Evolutionary conservation across 2,797 vertebrate genomes (phyloP).

Genomic region (Pangasius sanitwongsei): DNA sequence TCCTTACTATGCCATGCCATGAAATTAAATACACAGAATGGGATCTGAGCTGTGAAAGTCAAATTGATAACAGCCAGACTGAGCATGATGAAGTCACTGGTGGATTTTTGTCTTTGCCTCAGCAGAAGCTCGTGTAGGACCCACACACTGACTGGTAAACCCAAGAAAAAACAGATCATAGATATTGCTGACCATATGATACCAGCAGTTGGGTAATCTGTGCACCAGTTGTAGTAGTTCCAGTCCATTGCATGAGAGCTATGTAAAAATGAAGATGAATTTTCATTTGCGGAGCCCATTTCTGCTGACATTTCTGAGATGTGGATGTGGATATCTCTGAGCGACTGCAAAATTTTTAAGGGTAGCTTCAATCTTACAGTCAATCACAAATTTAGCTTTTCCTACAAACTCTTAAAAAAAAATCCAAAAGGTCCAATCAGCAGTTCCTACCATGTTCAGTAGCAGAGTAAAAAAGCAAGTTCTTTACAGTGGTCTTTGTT

Average conservation of each 20-base stretch:
- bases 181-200: not conserved
- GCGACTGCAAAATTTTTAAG: not conserved
- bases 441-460: not conserved
- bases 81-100: conserved; percentile 61
- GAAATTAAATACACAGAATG: not conserved
- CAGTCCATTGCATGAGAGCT: not conserved
- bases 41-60: conserved; percentile 50
- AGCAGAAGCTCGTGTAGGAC: conserved; percentile 62
- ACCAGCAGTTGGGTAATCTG: not conserved
- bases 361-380: not conserved
- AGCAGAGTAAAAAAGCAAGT: not conserved
- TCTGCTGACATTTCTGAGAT: not conserved
- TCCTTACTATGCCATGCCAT: not conserved
- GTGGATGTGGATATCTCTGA: not conserved
- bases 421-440: not conserved
- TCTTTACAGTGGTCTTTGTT: not conserved
- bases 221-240: conserved; percentile 20
- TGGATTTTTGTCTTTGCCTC: conserved; percentile 47
- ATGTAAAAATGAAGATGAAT: conserved; percentile 8
- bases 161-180: conserved; percentile 35
- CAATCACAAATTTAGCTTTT: not conserved
- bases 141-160: conserved; percentile 56
- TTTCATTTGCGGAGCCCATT: not conserved
- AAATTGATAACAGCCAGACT: conserved; percentile 64
- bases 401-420: not conserved